Percentiles rank a stretch among this genome's conserved stretches.
Evolutionary conservation across 2,113 vertebrate species (phyloP).

Genomic region (Monarcha castaneiventris): DNA sequence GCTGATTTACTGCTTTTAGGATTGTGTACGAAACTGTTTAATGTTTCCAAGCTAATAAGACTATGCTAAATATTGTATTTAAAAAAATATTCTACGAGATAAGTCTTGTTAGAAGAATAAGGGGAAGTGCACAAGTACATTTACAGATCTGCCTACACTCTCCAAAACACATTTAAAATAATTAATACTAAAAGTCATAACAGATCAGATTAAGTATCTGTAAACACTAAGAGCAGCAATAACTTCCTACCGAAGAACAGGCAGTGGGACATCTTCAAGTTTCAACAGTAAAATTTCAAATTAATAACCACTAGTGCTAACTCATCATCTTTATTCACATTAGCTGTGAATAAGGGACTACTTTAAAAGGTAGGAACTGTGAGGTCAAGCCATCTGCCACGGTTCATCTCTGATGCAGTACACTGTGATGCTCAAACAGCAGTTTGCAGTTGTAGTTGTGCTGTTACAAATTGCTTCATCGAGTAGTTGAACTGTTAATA

Average conservation of each 20-base stretch:
- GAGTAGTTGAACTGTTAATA: background rate
- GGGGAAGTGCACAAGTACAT: background rate
- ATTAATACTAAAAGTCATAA: background rate
- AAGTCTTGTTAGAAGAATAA: background rate
- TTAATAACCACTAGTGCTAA: conserved; percentile 16
- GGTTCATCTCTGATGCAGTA: background rate
- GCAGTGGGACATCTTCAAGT: conserved; percentile 31
- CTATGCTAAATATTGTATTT: background rate
- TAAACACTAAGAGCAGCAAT: conserved; percentile 52
- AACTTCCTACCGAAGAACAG: conserved; percentile 38
- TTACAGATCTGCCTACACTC: background rate
- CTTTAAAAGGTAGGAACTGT: background rate
- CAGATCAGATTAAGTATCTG: background rate
- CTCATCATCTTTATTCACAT: background rate
- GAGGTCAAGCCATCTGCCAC: background rate
- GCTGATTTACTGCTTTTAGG: background rate
- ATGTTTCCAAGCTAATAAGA: background rate
- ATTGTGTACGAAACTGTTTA: background rate
- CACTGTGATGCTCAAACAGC: background rate
- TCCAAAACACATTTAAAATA: background rate
- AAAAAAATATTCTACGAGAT: background rate
- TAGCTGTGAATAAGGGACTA: background rate
- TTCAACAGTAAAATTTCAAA: conserved; percentile 54
- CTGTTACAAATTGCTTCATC: background rate
- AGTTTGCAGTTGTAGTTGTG: background rate